Evolutionary conservation across 2,797 vertebrate species (phyloP), one percentile per base, ranked within the genome.

Genomic region (Amazonetta brasiliensis): DNA sequence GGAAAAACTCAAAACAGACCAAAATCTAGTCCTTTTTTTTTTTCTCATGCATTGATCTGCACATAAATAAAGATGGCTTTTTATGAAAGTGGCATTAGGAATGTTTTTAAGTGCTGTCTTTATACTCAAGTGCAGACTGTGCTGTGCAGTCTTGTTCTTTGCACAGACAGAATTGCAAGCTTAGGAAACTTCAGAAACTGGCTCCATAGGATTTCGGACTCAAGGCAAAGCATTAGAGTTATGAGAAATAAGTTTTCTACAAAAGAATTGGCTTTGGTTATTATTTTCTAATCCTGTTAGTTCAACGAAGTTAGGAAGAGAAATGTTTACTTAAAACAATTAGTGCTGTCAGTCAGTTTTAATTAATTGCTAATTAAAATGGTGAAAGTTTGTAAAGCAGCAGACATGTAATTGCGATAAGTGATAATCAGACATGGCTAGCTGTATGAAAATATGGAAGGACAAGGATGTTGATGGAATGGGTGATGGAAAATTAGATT

Each of bases 361-460:
- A 94, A 63, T 88, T 84, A 90, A 90, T 79, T 43, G 59, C 63
- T 89, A 87, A 91, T 92, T 94, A 86, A 94, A 90, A 82, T 48
- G 39, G 63, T 35, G 56, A 41, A 69, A 63, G 58, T 91, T 91
- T 92, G 76, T 73, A 88, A 94, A 94, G 87, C 74, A 73, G 73
- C 46, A 74, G 73, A 88, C 56, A 66, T 59, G 44, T 12, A 86
- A 72, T 84, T 0, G 2, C 58, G 59, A 13, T 66, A 91, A 91
- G 44, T 56, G 31, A 9, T 69, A 86, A 88, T 88, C 44, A 94
- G 66, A 86, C 94, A 66, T 84, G 39, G 44, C 56, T 37, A 41
- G 6, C 12, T 72, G 11, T 73, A n/a, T 63, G 74, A 78, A 75
- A 80, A 60, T 43, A 58, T 23, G 33, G 48, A 48, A 80, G 7